These are phyloP conservation scores for Spinibarbus caldwelli DNA, from an alignment of 2,797 vertebrate species.

Conservation along the genomic window DNA sequence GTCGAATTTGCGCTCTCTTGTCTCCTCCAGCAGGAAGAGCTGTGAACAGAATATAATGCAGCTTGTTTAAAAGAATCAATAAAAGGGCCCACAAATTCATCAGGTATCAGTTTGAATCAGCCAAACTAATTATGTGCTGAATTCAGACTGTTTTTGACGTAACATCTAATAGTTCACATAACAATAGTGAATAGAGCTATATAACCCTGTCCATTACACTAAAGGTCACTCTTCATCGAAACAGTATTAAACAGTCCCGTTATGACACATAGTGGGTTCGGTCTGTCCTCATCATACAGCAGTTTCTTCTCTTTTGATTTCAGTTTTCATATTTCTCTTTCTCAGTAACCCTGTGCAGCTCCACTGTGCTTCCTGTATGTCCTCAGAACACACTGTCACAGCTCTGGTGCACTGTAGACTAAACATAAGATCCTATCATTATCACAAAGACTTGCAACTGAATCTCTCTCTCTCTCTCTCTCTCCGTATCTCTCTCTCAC, in stretches of 20 bases:
- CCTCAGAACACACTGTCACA: conserved; percentile 63
- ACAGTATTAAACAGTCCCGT: conserved; percentile 26
- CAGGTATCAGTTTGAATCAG: neutral
- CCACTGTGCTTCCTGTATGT: conserved; percentile 32
- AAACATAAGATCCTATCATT: conserved; percentile 76
- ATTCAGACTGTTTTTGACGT: neutral
- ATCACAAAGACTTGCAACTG: conserved; percentile 57
- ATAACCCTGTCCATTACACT: neutral
- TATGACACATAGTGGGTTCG: conserved; percentile 24
- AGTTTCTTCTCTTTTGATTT: neutral
- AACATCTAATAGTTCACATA: neutral
- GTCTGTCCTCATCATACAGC: conserved; percentile 22
- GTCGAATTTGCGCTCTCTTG: conserved; percentile 95
- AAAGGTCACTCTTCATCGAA: conserved; percentile 36
- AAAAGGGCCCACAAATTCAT: neutral
- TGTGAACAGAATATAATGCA: conserved; percentile 62
- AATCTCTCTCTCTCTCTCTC: neutral
- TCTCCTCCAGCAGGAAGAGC: conserved; percentile 97
- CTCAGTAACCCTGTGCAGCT: neutral
- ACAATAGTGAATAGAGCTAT: neutral
- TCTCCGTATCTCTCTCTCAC: neutral
- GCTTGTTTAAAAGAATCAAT: neutral
- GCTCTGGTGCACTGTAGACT: conserved; percentile 70
- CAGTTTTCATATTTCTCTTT: conserved; percentile 8
- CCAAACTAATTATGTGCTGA: neutral